Base-by-base conservation (phyloP, 2,888 invertebrate species). In the Criorhina ranunculi region DNA sequence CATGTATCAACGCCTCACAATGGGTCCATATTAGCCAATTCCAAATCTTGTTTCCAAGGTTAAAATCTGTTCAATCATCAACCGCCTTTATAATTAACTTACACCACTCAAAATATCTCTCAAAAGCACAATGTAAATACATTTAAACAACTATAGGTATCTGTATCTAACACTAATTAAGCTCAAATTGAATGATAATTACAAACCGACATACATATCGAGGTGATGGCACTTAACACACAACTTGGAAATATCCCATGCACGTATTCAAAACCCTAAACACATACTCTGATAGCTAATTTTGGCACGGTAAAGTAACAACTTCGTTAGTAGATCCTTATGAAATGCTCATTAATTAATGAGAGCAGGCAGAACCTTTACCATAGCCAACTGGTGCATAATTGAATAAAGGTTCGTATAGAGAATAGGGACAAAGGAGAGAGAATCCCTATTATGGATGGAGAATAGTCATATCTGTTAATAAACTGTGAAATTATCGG, bases 281-380 rank as follows among this genome's bases (percentile, higher is more conserved):
- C 24, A 51, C 37, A 33, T 51, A 51, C 4, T 24, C 37, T 24
- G 1, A 24, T 12, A 35, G 35, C 55, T 55, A 55, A 40, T 49
- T 9, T 40, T 24, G 4, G 11, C 33, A 9, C 37, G 29, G 37
- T 24, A 31, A 29, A 40, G 29, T 51, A 24, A 37, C 12, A 49
- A 51, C 51, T 49, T 24, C 24, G 35, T 53, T 53, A 53, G 51
- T 40, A 35, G 51, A 15, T 66, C 40, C 66, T 51, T 51, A 66
- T 66, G 66, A 66, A 66, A 53, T 53, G 40, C 66, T 66, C 46
- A 66, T 66, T 66, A 51, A 51, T 40, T 44, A 44, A 69, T 55
- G 33, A 46, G 31, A 44, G 35, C 24, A n/a, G 33, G 24, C 33
- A 33, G 19, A 37, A 42, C 17, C 17, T 51, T 15, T 31, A 60